Conservation (phyloP, 2,888 invertebrate species). For the Salticus scenicus region DNA sequence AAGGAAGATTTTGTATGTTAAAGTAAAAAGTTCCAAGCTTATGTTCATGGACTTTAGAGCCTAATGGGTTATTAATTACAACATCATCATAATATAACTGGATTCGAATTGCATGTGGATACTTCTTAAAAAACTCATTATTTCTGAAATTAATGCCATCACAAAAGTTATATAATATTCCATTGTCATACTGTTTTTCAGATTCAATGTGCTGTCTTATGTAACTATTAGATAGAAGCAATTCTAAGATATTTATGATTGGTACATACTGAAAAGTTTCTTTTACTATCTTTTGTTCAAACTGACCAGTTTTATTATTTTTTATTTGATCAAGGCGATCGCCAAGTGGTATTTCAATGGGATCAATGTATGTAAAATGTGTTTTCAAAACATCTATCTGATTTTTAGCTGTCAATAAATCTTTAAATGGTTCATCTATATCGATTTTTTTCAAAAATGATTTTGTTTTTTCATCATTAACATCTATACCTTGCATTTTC, state of each 20-base stretch:
- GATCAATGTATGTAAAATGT: background rate
- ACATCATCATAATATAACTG: slow-evolving; percentile 1
- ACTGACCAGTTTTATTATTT: background rate
- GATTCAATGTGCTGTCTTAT: no score
- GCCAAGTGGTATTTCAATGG: background rate
- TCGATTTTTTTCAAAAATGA: no score
- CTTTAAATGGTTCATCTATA: background rate
- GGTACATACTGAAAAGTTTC: background rate
- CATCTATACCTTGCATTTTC: no score
- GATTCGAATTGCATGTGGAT: background rate
- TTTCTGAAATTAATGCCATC: background rate
- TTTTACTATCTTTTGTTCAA: background rate
- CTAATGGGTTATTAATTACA: background rate
- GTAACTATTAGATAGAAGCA: no score
- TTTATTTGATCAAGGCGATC: background rate
- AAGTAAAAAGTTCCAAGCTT: background rate
- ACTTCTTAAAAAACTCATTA: background rate
- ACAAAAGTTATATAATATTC: background rate
- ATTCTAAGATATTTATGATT: background rate
- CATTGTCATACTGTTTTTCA: background rate
- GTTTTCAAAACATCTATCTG: background rate
- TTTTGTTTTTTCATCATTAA: no score
- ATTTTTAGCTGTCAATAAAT: background rate
- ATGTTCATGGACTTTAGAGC: background rate
- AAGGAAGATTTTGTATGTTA: background rate